Percentiles rank a stretch among this genome's conserved stretches.
Conservation (phyloP, 2,797 vertebrate species). For the Microctenopoma stevenorrisi region DNA sequence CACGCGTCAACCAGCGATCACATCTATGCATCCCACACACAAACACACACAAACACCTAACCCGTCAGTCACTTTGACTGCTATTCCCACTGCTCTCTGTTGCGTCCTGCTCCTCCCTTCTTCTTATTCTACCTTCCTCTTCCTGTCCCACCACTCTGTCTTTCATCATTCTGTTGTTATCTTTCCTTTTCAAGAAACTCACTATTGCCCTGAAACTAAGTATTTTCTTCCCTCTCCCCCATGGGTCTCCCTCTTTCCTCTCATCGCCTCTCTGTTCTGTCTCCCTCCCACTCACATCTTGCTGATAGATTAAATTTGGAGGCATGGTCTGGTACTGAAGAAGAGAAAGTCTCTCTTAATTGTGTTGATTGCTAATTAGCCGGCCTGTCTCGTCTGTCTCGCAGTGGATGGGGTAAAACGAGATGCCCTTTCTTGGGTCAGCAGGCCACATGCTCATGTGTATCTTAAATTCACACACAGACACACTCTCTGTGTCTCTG, state of each 20-base stretch:
- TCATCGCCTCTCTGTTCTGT: slow-evolving; percentile 41
- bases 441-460: slow-evolving; percentile 28
- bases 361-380: slow-evolving; percentile 70
- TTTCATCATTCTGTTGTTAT: slow-evolving; percentile 71
- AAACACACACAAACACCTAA: slow-evolving; percentile 34
- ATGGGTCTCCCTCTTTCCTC: slow-evolving; percentile 42
- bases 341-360: slow-evolving; percentile 65
- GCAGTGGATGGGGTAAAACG: slow-evolving; percentile 50
- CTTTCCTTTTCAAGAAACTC: slow-evolving; percentile 68
- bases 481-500: slow-evolving; percentile 26
- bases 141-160: slow-evolving; percentile 31
- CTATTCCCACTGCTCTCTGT: slow-evolving; percentile 59
- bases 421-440: slow-evolving; percentile 57
- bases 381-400: slow-evolving; percentile 42
- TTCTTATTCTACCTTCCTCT: slow-evolving; percentile 38
- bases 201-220: slow-evolving; percentile 68
- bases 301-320: slow-evolving; percentile 68
- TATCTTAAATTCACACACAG: slow-evolving; percentile 8
- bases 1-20: slow-evolving; percentile 47
- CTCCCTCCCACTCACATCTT: slow-evolving; percentile 60
- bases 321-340: slow-evolving; percentile 46
- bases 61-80: slow-evolving; percentile 62
- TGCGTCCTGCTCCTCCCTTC: slow-evolving; percentile 29
- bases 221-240: slow-evolving; percentile 58
- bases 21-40: slow-evolving; percentile 31